A percentile compares a stretch with the other conserved stretches of the same genome.
Evolutionary conservation across 2,113 vertebrate species (phyloP).

Genomic region (Rhinolophus ferrumequinum): DNA sequence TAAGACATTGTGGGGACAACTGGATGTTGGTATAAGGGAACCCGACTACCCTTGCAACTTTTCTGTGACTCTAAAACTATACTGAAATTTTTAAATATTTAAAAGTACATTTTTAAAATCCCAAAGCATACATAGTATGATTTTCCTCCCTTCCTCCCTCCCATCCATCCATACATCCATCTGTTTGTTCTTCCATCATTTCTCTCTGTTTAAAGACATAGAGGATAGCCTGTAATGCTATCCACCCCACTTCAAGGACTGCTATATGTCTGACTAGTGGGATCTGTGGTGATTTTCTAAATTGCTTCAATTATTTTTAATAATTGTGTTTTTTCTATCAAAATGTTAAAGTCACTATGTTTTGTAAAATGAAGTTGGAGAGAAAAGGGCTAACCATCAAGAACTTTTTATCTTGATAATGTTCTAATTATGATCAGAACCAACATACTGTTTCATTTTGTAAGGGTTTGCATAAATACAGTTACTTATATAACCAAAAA

Average conservation of each 20-base stretch:
- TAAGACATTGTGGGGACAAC: not conserved
- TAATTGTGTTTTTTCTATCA: not conserved
- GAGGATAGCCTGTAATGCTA: not conserved
- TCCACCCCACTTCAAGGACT: not conserved
- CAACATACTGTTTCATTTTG: slow-evolving; percentile 34
- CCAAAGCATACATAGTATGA: not conserved
- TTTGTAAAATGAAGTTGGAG: not conserved
- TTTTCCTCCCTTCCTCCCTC: not conserved
- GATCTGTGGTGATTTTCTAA: not conserved
- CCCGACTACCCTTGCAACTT: not conserved
- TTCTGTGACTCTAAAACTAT: not conserved
- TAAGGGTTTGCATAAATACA: slow-evolving; percentile 55
- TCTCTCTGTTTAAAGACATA: not conserved
- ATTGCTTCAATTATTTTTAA: slow-evolving; percentile 9
- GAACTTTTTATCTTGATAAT: not conserved
- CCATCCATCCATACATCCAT: not conserved
- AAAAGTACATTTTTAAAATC: not conserved
- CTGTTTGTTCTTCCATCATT: not conserved
- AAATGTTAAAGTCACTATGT: not conserved
- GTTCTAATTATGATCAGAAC: not conserved
- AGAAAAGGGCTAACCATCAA: not conserved
- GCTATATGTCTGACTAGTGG: not conserved
- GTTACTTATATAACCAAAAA: slow-evolving; percentile 62
- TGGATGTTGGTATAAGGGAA: not conserved
- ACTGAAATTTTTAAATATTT: slow-evolving; percentile 1